A percentile compares a stretch with the other conserved stretches of the same genome.
Evolutionary conservation across 2,113 vertebrate genomes (phyloP).

Genomic region (Romanogobio albipinnatus): DNA sequence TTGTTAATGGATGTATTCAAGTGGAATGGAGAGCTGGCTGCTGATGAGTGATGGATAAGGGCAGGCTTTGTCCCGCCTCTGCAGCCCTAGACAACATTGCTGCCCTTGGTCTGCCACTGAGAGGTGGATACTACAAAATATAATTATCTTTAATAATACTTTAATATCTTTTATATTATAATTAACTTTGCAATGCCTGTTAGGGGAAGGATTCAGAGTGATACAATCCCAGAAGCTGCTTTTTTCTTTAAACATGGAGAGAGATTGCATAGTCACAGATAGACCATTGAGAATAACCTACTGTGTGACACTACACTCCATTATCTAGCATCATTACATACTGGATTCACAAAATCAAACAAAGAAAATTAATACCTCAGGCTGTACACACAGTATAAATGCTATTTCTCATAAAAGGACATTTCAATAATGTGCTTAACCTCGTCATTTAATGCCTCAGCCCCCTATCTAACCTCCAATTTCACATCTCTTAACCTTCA

Average conservation of each 20-base stretch:
- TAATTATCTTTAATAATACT: neutral
- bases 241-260: neutral
- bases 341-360: neutral
- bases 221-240: neutral
- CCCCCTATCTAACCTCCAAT: slow-evolving; percentile 40
- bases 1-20: neutral
- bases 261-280: neutral
- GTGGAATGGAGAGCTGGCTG: neutral
- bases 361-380: neutral
- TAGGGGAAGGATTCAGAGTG: neutral
- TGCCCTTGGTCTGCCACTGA: neutral
- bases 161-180: no score
- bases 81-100: neutral
- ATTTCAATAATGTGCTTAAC: slow-evolving; percentile 33
- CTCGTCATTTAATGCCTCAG: slow-evolving; percentile 18
- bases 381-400: neutral
- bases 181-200: neutral
- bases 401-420: slow-evolving; percentile 4
- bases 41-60: neutral
- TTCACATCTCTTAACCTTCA: slow-evolving; percentile 37
- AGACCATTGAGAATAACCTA: neutral
- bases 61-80: neutral
- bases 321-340: neutral
- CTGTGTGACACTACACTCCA: neutral
- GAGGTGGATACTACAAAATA: neutral